Conservation (phyloP, 1,140 invertebrate species). For the Rhizoglyphus robini region DNA sequence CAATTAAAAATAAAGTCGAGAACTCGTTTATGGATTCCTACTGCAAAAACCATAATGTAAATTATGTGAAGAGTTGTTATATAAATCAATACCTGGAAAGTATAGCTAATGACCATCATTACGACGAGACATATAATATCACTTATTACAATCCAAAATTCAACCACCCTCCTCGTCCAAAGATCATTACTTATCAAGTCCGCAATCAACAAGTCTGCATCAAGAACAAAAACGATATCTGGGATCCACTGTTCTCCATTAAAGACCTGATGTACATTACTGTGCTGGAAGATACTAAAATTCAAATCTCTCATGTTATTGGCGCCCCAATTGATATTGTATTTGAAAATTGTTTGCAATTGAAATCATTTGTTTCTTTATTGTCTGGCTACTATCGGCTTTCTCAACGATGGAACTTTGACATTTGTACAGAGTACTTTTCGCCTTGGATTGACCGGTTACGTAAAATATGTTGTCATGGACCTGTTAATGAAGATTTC, state of each 20-base stretch:
- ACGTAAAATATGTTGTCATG: conserved; percentile 63
- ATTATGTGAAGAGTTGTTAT: conserved; percentile 38
- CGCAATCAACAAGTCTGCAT: conserved; percentile 8
- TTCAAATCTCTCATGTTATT: conserved; percentile 59
- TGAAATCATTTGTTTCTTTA: conserved; percentile 64
- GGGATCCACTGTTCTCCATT: conserved; percentile 58
- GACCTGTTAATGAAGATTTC: conserved; percentile 63
- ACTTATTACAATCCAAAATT: conserved; percentile 29
- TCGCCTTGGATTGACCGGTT: conserved; percentile 59
- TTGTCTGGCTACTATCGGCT: conserved; percentile 77
- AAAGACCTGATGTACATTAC: conserved; percentile 64
- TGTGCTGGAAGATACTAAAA: conserved; percentile 46
- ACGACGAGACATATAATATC: conserved; percentile 45
- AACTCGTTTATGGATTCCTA: neutral
- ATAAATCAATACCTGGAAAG: conserved; percentile 55
- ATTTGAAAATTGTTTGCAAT: conserved; percentile 43
- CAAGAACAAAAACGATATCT: conserved; percentile 30
- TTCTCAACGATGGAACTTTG: conserved; percentile 73
- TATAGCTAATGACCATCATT: conserved; percentile 42
- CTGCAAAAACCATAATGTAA: conserved; percentile 37
- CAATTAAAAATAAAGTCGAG: conserved; percentile 2
- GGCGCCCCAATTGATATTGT: conserved; percentile 56
- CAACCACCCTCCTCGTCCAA: conserved; percentile 42
- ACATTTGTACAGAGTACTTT: conserved; percentile 60
- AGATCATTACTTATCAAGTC: conserved; percentile 7